Evolutionary conservation across 2,113 vertebrate genomes (phyloP).

Genomic region (Lethenteron camtschaticum): DNA sequence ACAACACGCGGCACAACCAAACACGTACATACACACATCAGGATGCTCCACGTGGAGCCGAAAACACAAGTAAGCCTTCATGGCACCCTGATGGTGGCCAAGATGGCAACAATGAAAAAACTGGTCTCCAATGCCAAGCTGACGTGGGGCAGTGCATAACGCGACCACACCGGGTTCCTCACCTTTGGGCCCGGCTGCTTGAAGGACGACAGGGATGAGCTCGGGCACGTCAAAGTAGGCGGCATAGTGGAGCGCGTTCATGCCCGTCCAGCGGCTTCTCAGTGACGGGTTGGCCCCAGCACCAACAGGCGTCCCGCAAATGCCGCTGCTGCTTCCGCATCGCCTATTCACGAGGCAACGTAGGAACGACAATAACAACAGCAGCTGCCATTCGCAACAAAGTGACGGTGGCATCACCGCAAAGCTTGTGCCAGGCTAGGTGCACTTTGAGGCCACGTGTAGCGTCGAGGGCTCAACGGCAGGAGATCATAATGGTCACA

Average conservation of each 20-base stretch:
- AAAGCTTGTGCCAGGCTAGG: neutral
- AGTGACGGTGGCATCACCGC: neutral
- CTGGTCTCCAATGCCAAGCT: too few relatives aligned
- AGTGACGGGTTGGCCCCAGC: conserved; percentile 53
- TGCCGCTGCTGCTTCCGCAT: conserved; percentile 50
- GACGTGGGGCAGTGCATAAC: too few relatives aligned
- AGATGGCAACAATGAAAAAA: too few relatives aligned
- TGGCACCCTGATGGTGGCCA: too few relatives aligned
- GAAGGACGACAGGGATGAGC: conserved; percentile 54
- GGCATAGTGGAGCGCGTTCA: conserved; percentile 91
- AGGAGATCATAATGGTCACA: neutral
- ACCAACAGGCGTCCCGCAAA: conserved; percentile 57
- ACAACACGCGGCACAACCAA: too few relatives aligned
- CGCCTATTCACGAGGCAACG: conserved; percentile 26
- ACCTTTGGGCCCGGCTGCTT: conserved; percentile 65
- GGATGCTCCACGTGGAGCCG: too few relatives aligned
- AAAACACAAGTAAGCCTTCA: too few relatives aligned
- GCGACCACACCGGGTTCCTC: conserved; percentile 12
- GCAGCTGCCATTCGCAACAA: neutral
- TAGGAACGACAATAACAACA: conserved; percentile 7
- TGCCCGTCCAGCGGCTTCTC: conserved; percentile 89
- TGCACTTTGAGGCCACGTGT: neutral
- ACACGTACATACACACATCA: too few relatives aligned
- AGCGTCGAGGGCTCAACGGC: neutral
- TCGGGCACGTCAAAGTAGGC: conserved; percentile 91